Evolutionary conservation across 1,140 invertebrate genomes (phyloP), one percentile per base, ranked within the genome.

Genomic region (Marisa cornuarietis): DNA sequence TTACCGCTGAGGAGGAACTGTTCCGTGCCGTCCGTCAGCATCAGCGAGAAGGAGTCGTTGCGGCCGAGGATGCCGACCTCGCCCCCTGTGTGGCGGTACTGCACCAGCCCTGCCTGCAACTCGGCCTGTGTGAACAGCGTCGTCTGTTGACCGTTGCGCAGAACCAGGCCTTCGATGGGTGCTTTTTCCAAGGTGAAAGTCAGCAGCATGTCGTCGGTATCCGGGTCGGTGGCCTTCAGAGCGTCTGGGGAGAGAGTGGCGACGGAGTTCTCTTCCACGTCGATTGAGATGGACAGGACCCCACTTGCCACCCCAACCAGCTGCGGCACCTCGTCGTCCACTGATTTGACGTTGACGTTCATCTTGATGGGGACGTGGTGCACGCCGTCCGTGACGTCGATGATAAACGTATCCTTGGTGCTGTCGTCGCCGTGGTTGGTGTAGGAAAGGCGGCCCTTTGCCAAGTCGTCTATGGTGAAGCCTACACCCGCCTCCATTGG

Each of bases 351-450:
- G 1, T 79, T 83, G 10, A 92, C 85, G 51, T 87, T 87, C 51
- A 92, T 80, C 10, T 80, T 86, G 14, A 87, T 81, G 13, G 90
- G 89, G 31, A 92, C 87, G 76, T 85, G 84, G 81, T 92, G 91
- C 51, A 88, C 82, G 4, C 91, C 90, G 86, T 92, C 92, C 42
- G 91, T 88, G 0, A 92, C 88, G 79, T 92, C 88, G 11, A 91
- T 58, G 24, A 76, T 79, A 71, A 92, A 87, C 9, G 77, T 83
- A 78, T 92, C 91, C n/a, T 83, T 80, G 8, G 84, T 82, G 20
- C 80, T 77, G 76, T 91, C 88, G 20, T 84, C 86, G 58, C 88
- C 89, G 52, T 71, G 74, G 78, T 91, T 89, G 14, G 82, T 79
- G 83, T 92, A 92, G 16, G 86, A 65, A 18, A 92, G 83, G 24